Evolutionary conservation across 2,797 vertebrate genomes (phyloP), one percentile per base, ranked within the genome.

Genomic region (Helicolenus hilgendorfi): DNA sequence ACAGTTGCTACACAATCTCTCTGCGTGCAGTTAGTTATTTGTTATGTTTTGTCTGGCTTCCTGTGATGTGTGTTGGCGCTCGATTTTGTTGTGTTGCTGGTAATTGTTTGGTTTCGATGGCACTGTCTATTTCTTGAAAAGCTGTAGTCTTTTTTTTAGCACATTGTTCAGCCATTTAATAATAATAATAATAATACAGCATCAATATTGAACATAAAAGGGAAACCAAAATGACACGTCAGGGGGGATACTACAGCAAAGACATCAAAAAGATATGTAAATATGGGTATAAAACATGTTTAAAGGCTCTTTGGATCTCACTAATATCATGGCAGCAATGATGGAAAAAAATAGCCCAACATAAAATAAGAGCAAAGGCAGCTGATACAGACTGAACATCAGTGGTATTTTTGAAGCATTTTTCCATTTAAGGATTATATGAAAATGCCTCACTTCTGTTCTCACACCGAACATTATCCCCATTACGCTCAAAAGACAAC

Each of bases 381-480:
- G 29, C 41, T 33, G 38, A 69, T 73, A 3, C 11, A 81, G 36
- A 49, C 26, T 31, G 33, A 63, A 33, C 14, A 73, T 7, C 4
- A 22, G 15, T 22, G 18, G 27, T 71, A 38, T 79, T 89, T 58
- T 73, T 79, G n/a, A 78, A 63, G 45, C 45, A 31, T 72, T 87
- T 29, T 76, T 59, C 35, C 35, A 31, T 73, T 83, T 69, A 62
- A 35, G 81, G 68, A 82, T 89, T 64, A 73, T 18, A 60, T 72
- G 24, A 74, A 90, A 84, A 79, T 55, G 55, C 78, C 41, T 80
- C 29, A 35, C 56, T 78, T 88, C 75, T 87, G 74, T 91, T 88
- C 79, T 84, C 75, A 85, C 59, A 63, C 64, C 1, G 18, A 73
- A 65, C n/a, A 82, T 73, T 65, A 73, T 76, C 68, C 84, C 71